Evolutionary conservation across 2,113 vertebrate species (phyloP).

Genomic region (Cricetomys ansorgei): DNA sequence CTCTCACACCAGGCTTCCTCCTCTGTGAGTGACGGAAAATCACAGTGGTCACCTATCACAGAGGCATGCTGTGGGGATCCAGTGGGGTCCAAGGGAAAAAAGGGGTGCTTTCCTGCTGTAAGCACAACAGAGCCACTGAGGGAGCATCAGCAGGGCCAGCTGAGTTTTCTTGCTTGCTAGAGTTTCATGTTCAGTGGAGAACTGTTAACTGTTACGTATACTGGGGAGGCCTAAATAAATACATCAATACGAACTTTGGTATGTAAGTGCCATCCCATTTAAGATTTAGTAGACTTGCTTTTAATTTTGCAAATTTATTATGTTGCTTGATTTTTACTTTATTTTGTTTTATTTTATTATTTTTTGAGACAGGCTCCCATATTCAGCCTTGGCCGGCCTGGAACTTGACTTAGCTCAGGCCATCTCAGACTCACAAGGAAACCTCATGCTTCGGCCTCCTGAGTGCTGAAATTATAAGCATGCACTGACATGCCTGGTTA

Average conservation of each 20-base stretch:
- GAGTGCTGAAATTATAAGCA: background rate
- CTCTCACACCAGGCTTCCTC: background rate
- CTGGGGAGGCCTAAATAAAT: background rate
- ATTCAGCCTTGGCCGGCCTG: background rate
- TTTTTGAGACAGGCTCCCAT: background rate
- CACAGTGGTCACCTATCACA: background rate
- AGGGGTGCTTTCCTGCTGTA: background rate
- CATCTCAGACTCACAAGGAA: background rate
- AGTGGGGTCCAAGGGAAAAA: too few species aligned
- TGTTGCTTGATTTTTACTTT: background rate
- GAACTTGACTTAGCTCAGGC: background rate
- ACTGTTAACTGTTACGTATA: background rate
- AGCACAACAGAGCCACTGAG: background rate
- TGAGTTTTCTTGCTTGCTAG: constrained; percentile 27
- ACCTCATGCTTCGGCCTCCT: background rate
- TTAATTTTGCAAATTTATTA: background rate
- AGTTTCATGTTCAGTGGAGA: background rate
- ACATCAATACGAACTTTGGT: background rate
- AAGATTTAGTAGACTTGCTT: background rate
- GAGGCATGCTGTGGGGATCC: background rate
- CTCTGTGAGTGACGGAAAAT: background rate
- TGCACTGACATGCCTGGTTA: background rate
- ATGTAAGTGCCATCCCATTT: background rate
- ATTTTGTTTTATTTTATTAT: background rate
- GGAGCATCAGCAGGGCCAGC: background rate